phyloP scores from a whole-genome alignment of 2,888 invertebrate species.

The Argyresthia goedartella region DNA sequence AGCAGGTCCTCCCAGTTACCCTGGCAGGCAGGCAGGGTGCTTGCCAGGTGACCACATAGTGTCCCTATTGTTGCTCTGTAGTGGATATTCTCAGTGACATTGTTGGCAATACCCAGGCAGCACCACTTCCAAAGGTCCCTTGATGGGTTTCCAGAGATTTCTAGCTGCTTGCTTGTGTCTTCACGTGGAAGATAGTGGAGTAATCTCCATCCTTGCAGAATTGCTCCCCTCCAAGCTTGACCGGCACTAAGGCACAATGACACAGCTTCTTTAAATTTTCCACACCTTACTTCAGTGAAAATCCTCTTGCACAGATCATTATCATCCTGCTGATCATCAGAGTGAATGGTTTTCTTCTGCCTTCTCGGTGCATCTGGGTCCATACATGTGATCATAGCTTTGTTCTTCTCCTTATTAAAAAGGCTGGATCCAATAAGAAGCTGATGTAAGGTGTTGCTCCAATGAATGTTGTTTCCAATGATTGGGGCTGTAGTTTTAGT shows the following conservation, averaged over 20 bases:
- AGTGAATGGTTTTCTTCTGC: conserved; percentile 83
- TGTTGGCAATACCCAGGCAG: conserved; percentile 74
- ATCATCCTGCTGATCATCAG: conserved; percentile 87
- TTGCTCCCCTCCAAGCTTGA: conserved; percentile 92
- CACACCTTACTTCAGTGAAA: conserved; percentile 85
- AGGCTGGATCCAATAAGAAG: conserved; percentile 66
- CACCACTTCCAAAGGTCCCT: conserved; percentile 85
- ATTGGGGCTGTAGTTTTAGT: conserved; percentile 54
- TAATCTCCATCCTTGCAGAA: conserved; percentile 91
- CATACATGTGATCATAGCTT: conserved; percentile 73
- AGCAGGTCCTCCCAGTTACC: conserved; percentile 90
- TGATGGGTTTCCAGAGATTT: conserved; percentile 86
- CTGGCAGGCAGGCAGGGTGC: conserved; percentile 80
- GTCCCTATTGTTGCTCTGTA: conserved; percentile 79
- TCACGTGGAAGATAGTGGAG: conserved; percentile 88
- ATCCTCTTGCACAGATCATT: conserved; percentile 68
- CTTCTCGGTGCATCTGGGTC: conserved; percentile 93
- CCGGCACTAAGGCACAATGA: conserved; percentile 87
- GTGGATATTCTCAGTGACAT: conserved; percentile 66
- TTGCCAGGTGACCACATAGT: conserved; percentile 85
- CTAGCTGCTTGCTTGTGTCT: conserved; percentile 46
- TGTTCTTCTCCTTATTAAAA: conserved; percentile 55
- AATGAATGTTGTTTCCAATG: conserved; percentile 77
- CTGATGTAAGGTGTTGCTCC: conserved; percentile 93
- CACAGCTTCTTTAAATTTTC: conserved; percentile 87